A percentile compares a stretch with the other conserved stretches of the same genome.
Conservation (phyloP, 2,113 vertebrate species). For the Cynocephalus volans region DNA sequence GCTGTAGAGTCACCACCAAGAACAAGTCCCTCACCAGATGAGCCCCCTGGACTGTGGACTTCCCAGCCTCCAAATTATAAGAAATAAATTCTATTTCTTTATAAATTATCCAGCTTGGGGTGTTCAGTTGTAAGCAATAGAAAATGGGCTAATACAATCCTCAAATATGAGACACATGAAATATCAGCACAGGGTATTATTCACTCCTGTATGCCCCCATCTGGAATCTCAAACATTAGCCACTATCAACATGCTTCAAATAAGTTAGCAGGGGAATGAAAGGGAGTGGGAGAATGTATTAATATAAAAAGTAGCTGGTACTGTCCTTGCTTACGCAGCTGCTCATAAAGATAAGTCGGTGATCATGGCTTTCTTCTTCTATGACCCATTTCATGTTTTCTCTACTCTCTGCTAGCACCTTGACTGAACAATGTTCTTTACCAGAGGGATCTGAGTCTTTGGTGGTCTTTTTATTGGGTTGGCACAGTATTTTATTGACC, state of each 20-base stretch:
- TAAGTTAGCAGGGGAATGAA: neutral
- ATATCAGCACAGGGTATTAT: neutral
- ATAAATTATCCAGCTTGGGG: no score
- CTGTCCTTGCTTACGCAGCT: no score
- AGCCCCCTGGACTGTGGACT: no score
- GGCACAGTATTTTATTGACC: neutral
- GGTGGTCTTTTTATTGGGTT: neutral
- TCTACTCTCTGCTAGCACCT: neutral
- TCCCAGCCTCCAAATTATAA: no score
- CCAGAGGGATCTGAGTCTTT: neutral
- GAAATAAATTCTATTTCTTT: no score
- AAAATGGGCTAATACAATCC: no score
- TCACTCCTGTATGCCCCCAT: neutral
- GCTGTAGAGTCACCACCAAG: no score
- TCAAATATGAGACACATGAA: neutral
- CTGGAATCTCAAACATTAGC: neutral
- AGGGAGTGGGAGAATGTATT: neutral
- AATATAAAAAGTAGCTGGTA: neutral
- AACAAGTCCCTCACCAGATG: no score
- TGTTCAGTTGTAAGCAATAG: no score
- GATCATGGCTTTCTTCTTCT: neutral
- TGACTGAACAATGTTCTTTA: neutral
- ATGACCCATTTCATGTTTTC: neutral
- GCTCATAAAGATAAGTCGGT: neutral
- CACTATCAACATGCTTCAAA: neutral